Conservation (phyloP, 1,140 invertebrate genomes). For the Eriosoma lanigerum region DNA sequence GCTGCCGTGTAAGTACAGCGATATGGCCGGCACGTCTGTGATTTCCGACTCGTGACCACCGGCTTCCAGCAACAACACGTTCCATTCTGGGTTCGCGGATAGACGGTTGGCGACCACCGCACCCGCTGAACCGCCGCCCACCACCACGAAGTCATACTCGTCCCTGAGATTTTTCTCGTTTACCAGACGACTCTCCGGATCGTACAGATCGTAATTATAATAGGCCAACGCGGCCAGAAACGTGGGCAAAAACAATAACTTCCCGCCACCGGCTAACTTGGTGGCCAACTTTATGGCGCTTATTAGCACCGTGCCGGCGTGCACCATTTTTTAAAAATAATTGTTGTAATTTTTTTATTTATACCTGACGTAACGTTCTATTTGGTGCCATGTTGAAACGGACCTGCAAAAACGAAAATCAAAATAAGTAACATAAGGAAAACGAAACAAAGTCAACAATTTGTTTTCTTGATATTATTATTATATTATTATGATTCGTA, state of each 20-base stretch:
- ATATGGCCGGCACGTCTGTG: constrained; percentile 78
- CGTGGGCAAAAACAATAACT: constrained; percentile 74
- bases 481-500: too few relatives aligned
- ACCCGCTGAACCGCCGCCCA: constrained; percentile 85
- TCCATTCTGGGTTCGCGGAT: constrained; percentile 76
- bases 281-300: constrained; percentile 70
- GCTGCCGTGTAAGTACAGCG: constrained; percentile 84
- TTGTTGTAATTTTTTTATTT: too few relatives aligned
- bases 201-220: constrained; percentile 81
- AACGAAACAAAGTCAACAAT: too few relatives aligned
- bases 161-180: constrained; percentile 66
- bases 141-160: constrained; percentile 78
- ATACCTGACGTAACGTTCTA: background rate
- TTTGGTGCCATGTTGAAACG: background rate
- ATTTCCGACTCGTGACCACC: constrained; percentile 83
- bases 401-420: background rate
- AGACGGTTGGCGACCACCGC: constrained; percentile 82
- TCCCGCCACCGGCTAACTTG: constrained; percentile 68
- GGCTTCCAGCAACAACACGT: constrained; percentile 81
- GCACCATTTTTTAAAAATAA: constrained; percentile 55
- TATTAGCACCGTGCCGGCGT: constrained; percentile 53
- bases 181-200: constrained; percentile 77
- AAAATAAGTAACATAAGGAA: too few relatives aligned
- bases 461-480: too few relatives aligned
- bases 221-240: constrained; percentile 77